Conservation (phyloP, 2,797 vertebrate genomes). For the Strix occidentalis region DNA sequence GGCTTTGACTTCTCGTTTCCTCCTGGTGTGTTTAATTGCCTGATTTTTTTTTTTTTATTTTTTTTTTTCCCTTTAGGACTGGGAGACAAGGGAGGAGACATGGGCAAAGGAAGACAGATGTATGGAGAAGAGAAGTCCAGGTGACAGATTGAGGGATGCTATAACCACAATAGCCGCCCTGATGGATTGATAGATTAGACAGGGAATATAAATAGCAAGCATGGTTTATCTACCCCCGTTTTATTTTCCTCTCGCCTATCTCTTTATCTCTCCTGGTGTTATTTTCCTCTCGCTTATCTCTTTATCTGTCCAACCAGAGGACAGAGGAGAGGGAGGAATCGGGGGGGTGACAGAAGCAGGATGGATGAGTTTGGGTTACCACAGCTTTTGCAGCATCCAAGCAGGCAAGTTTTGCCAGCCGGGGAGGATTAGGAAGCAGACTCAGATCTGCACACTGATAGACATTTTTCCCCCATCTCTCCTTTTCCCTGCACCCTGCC, state of each 20-base stretch:
- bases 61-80: neutral
- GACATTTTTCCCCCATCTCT: neutral
- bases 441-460: neutral
- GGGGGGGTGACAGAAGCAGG: neutral
- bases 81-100: neutral
- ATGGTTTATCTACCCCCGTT: slow-evolving; percentile 54
- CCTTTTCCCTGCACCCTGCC: neutral
- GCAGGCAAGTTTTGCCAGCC: neutral
- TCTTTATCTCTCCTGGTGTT: slow-evolving; percentile 61
- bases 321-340: neutral
- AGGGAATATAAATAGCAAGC: slow-evolving; percentile 67
- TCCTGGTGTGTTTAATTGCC: slow-evolving; percentile 3
- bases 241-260: slow-evolving; percentile 39
- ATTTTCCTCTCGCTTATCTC: slow-evolving; percentile 28
- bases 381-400: neutral
- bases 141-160: slow-evolving; percentile 60
- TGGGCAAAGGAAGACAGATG: slow-evolving; percentile 61
- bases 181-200: slow-evolving; percentile 69
- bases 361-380: neutral
- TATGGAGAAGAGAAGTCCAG: slow-evolving; percentile 46
- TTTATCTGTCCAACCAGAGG: slow-evolving; percentile 45
- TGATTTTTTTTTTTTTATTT: neutral
- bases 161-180: slow-evolving; percentile 3
- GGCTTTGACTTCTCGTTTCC: neutral
- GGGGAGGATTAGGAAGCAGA: neutral